These are phyloP conservation scores for Litocranius walleri DNA, from an alignment of 2,113 vertebrate species.

Conservation along the genomic window DNA sequence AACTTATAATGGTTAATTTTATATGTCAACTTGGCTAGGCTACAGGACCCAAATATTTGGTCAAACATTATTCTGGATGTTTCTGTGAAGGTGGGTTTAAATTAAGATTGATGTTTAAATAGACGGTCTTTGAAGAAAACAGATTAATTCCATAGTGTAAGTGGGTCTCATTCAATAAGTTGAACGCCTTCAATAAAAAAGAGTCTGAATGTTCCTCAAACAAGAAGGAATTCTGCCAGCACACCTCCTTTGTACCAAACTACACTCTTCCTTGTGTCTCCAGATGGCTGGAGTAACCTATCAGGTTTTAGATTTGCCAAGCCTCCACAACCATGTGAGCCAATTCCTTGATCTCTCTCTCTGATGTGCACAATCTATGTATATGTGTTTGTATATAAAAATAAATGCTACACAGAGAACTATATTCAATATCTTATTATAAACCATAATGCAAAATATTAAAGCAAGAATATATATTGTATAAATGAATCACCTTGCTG, in stretches of 20 bases:
- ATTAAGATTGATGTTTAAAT: neutral
- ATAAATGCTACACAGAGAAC: neutral
- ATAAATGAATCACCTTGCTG: neutral
- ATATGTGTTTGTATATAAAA: neutral
- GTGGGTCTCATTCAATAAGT: neutral
- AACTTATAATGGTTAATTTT: neutral
- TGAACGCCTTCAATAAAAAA: neutral
- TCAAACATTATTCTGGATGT: slow-evolving; percentile 2
- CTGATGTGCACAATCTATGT: neutral
- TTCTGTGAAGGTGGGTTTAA: neutral
- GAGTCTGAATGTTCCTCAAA: neutral
- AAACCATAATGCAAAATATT: neutral
- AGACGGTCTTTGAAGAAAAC: neutral
- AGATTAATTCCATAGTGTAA: neutral
- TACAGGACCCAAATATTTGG: neutral
- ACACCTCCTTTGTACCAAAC: neutral
- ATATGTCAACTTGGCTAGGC: neutral
- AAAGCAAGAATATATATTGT: neutral
- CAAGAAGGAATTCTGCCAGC: neutral
- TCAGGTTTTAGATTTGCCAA: neutral
- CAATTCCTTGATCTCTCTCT: neutral
- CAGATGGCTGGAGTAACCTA: neutral
- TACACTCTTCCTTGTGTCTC: neutral
- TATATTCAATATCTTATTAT: neutral
- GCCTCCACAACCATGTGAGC: neutral